A percentile compares a stretch with the other conserved stretches of the same genome.
Conservation (phyloP, 2,113 vertebrate species). For the Rhinolophus sinicus region DNA sequence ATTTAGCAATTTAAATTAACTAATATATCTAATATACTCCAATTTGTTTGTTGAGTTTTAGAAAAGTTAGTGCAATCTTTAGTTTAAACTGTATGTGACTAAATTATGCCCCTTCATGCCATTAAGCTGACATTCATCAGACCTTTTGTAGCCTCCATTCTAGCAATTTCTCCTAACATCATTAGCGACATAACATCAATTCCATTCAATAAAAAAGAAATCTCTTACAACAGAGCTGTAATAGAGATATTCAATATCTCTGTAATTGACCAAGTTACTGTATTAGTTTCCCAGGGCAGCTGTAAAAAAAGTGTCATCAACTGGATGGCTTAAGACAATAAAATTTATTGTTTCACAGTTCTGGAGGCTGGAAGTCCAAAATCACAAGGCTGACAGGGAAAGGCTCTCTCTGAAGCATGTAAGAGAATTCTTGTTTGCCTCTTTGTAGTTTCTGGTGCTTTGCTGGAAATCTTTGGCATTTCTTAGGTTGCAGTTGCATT, state of each 20-base stretch:
- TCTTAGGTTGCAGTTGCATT: neutral
- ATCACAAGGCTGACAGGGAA: accelerated
- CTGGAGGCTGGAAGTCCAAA: neutral
- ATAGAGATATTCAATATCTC: neutral
- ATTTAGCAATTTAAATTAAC: neutral
- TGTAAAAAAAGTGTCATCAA: neutral
- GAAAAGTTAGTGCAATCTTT: neutral
- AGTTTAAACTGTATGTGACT: neutral
- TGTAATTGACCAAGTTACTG: neutral
- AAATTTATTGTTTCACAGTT: neutral
- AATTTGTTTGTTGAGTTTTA: neutral
- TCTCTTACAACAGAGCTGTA: neutral
- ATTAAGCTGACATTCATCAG: neutral
- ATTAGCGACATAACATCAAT: neutral
- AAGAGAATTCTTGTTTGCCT: neutral
- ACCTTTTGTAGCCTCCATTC: neutral
- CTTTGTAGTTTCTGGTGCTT: neutral
- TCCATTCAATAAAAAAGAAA: neutral
- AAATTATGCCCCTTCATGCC: neutral
- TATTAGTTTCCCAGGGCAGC: neutral
- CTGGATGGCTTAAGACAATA: neutral
- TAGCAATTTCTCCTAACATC: neutral
- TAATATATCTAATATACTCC: neutral
- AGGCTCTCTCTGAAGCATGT: neutral
- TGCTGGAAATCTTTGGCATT: neutral